Evolutionary conservation across 53 echinoderm and acorn worm genomes (phyloP).

Genomic region (Glandiceps talaboti): DNA sequence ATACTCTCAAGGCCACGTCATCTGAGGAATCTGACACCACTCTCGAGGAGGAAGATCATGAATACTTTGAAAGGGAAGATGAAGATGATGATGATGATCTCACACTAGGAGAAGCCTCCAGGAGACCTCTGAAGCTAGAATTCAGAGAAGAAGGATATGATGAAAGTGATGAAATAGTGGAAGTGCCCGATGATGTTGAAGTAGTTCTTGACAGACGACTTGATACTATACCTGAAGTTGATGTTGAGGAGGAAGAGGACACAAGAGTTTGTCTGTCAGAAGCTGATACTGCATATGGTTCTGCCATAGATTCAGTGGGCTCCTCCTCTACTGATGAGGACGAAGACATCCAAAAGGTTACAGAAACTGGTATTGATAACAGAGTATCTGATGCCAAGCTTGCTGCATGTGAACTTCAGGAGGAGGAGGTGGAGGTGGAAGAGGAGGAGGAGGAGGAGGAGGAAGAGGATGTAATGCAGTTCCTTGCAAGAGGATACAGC

Average conservation of each 20-base stretch:
- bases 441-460: constrained; percentile 14
- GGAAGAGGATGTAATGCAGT: constrained; percentile 25
- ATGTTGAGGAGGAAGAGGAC: constrained; percentile 1
- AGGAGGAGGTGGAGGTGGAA: constrained; percentile 10
- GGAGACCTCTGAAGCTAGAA: neutral
- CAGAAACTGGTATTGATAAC: neutral
- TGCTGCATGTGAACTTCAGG: neutral
- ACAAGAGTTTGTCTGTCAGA: neutral
- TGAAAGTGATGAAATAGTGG: neutral
- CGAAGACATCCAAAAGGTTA: neutral
- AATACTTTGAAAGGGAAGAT: neutral
- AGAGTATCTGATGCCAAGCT: neutral
- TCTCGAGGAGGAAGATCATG: neutral
- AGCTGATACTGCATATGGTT: neutral
- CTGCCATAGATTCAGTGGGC: neutral
- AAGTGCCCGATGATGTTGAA: neutral
- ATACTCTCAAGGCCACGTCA: neutral
- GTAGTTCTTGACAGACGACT: neutral
- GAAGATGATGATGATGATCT: neutral
- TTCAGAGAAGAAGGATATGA: neutral
- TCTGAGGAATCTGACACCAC: neutral
- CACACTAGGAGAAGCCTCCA: neutral
- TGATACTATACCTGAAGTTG: constrained; percentile 3
- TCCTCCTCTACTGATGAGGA: neutral
- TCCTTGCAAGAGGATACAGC: constrained; percentile 16